A percentile compares a stretch with the other conserved stretches of the same genome.
These are phyloP conservation scores for Zootoca vivipara DNA, from an alignment of 2,113 vertebrate genomes.

Conservation along the genomic window DNA sequence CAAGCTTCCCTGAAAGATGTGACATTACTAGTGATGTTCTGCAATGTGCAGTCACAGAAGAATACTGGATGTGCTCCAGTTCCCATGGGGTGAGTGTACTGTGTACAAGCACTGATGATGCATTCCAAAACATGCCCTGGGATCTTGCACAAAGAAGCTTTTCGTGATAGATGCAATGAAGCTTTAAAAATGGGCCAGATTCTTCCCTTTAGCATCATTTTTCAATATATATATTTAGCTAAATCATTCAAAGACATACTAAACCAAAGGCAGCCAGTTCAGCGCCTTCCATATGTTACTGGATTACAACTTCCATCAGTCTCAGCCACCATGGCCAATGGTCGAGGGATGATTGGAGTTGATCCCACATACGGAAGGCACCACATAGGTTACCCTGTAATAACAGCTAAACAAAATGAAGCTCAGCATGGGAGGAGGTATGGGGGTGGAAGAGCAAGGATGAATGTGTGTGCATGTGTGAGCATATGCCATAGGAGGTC, in stretches of 20 bases:
- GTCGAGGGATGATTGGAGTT: no score
- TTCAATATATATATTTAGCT: neutral
- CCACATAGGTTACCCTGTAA: no score
- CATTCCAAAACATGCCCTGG: neutral
- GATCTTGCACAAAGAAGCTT: neutral
- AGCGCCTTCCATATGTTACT: neutral
- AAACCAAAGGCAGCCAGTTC: neutral
- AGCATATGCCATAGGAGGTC: no score
- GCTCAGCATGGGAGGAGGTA: neutral
- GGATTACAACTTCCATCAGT: neutral
- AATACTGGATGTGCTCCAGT: neutral
- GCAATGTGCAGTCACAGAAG: neutral
- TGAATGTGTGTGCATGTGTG: no score
- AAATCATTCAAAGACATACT: neutral
- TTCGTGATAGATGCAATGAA: neutral
- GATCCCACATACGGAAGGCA: no score
- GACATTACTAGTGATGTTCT: neutral
- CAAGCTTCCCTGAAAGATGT: neutral
- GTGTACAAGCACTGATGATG: neutral
- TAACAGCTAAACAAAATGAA: neutral
- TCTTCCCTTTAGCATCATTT: neutral
- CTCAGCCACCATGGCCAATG: no score
- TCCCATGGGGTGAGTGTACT: neutral
- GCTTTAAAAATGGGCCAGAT: neutral
- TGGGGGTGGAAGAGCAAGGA: neutral